Percentiles rank a stretch among this genome's conserved stretches.
Evolutionary conservation across 2,113 vertebrate genomes (phyloP).

Genomic region (Strix aluco): DNA sequence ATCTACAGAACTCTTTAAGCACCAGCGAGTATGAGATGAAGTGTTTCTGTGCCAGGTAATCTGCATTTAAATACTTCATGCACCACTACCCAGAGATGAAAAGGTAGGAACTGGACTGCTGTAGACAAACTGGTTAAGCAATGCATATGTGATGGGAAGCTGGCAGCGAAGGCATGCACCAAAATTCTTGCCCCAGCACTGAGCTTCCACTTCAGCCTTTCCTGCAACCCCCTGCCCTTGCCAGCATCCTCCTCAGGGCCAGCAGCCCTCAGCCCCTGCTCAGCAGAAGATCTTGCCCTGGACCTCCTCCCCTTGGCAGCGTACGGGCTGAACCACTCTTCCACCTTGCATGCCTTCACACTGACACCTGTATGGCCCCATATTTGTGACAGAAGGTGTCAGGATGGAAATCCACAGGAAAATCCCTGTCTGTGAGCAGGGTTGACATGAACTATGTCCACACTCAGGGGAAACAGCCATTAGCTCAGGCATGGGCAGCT

Average conservation of each 20-base stretch:
- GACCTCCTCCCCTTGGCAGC: rapidly evolving
- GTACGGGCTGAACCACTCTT: neutral
- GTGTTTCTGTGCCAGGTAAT: neutral
- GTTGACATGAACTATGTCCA: neutral
- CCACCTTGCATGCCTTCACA: neutral
- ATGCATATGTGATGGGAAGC: neutral
- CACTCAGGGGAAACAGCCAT: neutral
- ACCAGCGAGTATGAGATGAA: neutral
- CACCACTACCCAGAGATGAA: neutral
- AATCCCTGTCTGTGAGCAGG: neutral
- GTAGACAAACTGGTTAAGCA: neutral
- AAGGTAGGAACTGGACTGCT: neutral
- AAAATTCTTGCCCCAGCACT: neutral
- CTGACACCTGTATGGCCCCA: neutral
- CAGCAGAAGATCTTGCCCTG: neutral
- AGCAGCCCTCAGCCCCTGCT: neutral
- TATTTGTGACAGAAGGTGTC: neutral
- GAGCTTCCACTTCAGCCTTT: neutral
- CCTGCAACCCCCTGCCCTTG: neutral
- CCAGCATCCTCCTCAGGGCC: neutral
- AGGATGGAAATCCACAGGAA: neutral
- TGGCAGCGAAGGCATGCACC: neutral
- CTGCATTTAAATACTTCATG: neutral
- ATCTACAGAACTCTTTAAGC: neutral
- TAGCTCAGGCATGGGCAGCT: neutral